phyloP scores from a whole-genome alignment of 2,888 invertebrate genomes.

The Sinodicranocentrus sp. region DNA sequence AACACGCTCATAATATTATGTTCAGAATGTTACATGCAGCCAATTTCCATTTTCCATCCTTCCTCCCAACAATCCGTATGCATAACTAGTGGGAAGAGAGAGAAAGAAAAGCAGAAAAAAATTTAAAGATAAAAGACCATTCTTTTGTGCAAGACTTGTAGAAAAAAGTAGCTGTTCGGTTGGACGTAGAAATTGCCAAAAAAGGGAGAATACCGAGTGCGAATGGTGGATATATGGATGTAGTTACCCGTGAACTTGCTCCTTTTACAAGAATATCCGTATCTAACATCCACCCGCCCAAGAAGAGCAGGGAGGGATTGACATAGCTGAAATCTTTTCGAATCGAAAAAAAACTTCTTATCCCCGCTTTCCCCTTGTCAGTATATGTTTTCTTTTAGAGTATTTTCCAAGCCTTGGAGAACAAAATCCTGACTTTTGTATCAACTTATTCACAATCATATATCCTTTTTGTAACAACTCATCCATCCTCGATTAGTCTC shows the following conservation, averaged over 20 bases:
- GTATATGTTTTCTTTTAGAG: too few relatives aligned
- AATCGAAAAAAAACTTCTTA: too few relatives aligned
- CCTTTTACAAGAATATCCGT: background rate
- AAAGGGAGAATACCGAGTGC: slow-evolving; percentile 11
- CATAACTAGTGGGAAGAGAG: background rate
- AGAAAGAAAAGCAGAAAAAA: slow-evolving; percentile 26
- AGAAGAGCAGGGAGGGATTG: too few relatives aligned
- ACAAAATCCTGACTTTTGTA: slow-evolving; percentile 46
- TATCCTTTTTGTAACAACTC: slow-evolving; percentile 18
- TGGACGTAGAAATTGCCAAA: slow-evolving; percentile 58
- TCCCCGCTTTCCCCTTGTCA: too few relatives aligned
- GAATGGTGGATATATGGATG: too few relatives aligned
- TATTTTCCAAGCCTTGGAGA: slow-evolving; percentile 5
- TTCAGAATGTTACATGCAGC: slow-evolving; percentile 1
- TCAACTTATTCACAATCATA: background rate
- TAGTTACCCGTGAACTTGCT: background rate
- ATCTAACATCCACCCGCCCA: too few relatives aligned
- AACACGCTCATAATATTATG: slow-evolving; percentile 41
- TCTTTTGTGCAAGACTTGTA: slow-evolving; percentile 56
- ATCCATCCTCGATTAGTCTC: slow-evolving; percentile 64
- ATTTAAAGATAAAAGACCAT: slow-evolving; percentile 58
- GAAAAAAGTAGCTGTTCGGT: slow-evolving; percentile 43
- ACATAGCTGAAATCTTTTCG: too few relatives aligned
- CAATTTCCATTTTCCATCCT: slow-evolving; percentile 46
- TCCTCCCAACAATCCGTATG: background rate